These are phyloP conservation scores for Schizopygopsis malacanthus DNA, from an alignment of 2,797 vertebrate species.

Conservation along the genomic window DNA sequence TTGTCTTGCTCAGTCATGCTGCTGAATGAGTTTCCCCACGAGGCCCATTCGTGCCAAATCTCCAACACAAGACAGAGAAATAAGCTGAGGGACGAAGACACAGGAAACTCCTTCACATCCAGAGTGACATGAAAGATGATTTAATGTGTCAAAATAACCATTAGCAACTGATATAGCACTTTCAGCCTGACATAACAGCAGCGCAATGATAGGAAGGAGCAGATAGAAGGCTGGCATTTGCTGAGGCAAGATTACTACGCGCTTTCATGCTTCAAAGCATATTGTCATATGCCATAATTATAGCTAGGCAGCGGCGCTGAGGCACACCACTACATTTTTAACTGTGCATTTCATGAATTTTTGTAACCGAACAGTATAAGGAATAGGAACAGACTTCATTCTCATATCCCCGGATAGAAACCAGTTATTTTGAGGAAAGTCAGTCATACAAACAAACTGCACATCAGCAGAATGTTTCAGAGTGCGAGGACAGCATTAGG, in stretches of 20 bases:
- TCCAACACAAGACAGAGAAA: not conserved
- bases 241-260: constrained; percentile 15
- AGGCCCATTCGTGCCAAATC: constrained; percentile 35
- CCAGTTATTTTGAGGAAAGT: constrained; percentile 71
- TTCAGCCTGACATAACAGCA: constrained; percentile 23
- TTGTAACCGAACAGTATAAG: constrained; percentile 5
- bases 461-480: constrained; percentile 70
- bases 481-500: constrained; percentile 61
- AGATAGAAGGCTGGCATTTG: constrained; percentile 12
- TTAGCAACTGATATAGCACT: constrained; percentile 43
- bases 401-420: constrained; percentile 72
- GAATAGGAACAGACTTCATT: constrained; percentile 41
- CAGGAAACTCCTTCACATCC: constrained; percentile 33
- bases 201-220: not conserved
- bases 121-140: constrained; percentile 41
- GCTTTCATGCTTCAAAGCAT: constrained; percentile 28
- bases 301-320: constrained; percentile 7
- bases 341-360: constrained; percentile 35
- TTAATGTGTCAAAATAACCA: constrained; percentile 50
- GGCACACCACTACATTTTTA: constrained; percentile 22
- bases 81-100: constrained; percentile 26
- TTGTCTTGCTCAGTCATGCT: constrained; percentile 35
- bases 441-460: constrained; percentile 69
- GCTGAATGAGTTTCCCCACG: constrained; percentile 29
- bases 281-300: constrained; percentile 44